Evolutionary conservation across 2,888 invertebrate species (phyloP).

Genomic region (Macaria liturata): DNA sequence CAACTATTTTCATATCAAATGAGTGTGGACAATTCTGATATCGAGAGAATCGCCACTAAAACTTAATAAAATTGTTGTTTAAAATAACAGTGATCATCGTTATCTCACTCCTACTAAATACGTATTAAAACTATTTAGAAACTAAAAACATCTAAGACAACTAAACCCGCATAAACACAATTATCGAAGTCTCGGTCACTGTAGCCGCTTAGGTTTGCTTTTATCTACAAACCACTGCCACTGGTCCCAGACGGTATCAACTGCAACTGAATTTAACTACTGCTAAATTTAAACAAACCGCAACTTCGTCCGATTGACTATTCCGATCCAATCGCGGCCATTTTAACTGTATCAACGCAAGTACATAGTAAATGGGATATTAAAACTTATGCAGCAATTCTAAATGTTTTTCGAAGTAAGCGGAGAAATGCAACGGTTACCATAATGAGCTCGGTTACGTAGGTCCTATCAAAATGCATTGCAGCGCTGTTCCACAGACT

Average conservation of each 20-base stretch:
- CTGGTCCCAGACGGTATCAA: constrained; percentile 28
- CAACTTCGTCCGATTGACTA: constrained; percentile 42
- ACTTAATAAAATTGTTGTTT: no score
- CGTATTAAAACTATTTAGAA: no score
- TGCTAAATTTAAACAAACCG: constrained; percentile 55
- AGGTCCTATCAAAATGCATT: constrained; percentile 31
- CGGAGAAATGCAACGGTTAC: constrained; percentile 26
- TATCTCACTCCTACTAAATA: no score
- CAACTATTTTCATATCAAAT: no score
- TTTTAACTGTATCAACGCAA: constrained; percentile 40
- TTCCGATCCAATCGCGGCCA: constrained; percentile 36
- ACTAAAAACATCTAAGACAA: no score
- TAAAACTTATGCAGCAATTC: constrained; percentile 59
- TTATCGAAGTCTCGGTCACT: background rate
- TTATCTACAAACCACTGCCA: constrained; percentile 29
- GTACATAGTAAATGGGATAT: constrained; percentile 44
- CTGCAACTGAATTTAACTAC: constrained; percentile 38
- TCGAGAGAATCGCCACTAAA: no score
- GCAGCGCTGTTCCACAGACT: constrained; percentile 29
- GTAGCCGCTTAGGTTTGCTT: background rate
- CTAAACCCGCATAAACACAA: no score
- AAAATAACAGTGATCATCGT: no score
- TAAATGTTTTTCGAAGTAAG: constrained; percentile 21
- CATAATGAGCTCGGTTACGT: constrained; percentile 30
- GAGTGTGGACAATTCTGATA: no score